Evolutionary conservation across 2,797 vertebrate genomes (phyloP).

Genomic region (Neosilurus hyrtlii): DNA sequence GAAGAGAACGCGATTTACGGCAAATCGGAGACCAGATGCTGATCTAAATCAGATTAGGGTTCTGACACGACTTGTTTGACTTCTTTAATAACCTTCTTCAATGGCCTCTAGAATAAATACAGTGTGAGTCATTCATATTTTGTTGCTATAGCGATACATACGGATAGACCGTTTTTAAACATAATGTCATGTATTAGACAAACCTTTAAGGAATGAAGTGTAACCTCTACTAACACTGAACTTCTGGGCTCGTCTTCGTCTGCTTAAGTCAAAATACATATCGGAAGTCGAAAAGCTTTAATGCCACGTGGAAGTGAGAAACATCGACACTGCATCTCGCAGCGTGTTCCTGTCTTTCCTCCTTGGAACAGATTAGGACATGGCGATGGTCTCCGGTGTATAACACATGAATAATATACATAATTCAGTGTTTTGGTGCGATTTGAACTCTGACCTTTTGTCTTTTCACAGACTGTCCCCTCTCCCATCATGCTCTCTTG

Average conservation of each 20-base stretch:
- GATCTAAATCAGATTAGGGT: not conserved
- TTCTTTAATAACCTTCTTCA: not conserved
- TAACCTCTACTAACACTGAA: not conserved
- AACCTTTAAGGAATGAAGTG: not conserved
- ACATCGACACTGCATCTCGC: not conserved
- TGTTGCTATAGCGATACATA: not conserved
- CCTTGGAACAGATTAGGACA: not conserved
- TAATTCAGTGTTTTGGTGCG: constrained; percentile 4
- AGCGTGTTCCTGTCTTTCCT: not conserved
- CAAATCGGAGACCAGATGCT: not conserved
- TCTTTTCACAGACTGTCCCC: constrained; percentile 52
- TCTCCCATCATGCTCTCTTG: constrained; percentile 48
- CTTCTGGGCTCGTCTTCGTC: constrained; percentile 15
- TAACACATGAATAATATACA: not conserved
- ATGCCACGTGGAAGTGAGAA: constrained; percentile 16
- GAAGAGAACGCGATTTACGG: not conserved
- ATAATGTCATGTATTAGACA: not conserved
- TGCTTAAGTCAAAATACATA: constrained; percentile 32
- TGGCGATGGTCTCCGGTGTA: not conserved
- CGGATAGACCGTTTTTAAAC: not conserved
- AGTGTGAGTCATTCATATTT: not conserved
- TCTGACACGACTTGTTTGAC: not conserved
- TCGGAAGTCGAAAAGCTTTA: constrained; percentile 18
- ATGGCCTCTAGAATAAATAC: not conserved
- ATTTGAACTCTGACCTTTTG: constrained; percentile 23